Evolutionary conservation across 2,797 vertebrate species (phyloP), one percentile per base, ranked within the genome.

Genomic region (Rhinogobio ventralis): DNA sequence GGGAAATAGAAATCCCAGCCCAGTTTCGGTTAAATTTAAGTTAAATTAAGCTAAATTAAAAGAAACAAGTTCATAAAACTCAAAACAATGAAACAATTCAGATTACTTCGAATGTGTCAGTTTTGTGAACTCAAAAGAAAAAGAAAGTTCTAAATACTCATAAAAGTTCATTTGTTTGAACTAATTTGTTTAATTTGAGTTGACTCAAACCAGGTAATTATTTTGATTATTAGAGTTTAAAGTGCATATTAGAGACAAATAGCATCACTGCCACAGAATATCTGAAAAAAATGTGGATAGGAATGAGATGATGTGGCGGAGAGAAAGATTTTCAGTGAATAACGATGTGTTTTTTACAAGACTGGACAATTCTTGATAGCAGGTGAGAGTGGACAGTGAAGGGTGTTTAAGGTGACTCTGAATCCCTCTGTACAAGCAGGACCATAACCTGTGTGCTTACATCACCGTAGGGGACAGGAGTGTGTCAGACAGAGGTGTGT

Each of bases 401-500:
- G n/a, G 66, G 53, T 72, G 15, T 30, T 45, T 81, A n/a, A 71
- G 66, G 49, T 55, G 64, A 69, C 49, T 39, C 46, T 69, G 33
- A 39, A 11, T 33, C 4, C 69, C n/a, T 9, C 14, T 11, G 5
- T 19, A 62, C 14, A 5, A 86, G 36, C 36, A 75, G 74, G 76
- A 87, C 33, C n/a, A n/a, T n/a, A n/a, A n/a, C 10, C 15, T 77
- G 25, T 66, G 57, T 86, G 49, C 39, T 60, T 46, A 57, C 49
- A 36, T 79, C 74, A 79, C 73, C 20, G 19, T 64, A 88, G 78
- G 81, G 85, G 82, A 83, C 67, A 83, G 77, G 82, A 86, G 77
- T 79, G 83, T 88, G 87, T 90, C 88, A 89, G 75, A 89, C 64
- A 64, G 71, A 90, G 88, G 90, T 85, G 89, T 81, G 87, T 90